phyloP scores from a whole-genome alignment of 2,113 vertebrate species.

The Marmota monax region DNA sequence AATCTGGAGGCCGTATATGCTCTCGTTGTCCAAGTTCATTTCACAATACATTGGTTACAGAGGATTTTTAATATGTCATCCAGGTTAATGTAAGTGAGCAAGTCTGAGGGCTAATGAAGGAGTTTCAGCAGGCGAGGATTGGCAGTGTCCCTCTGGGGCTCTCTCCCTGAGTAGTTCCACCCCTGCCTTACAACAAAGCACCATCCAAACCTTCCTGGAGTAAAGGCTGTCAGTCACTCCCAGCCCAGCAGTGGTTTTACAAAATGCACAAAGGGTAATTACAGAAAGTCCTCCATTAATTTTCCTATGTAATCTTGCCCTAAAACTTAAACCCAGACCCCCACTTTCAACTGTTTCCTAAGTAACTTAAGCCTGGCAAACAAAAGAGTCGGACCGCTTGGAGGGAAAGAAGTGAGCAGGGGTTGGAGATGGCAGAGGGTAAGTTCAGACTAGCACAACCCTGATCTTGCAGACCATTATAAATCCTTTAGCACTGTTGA shows the following conservation, averaged over 20 bases:
- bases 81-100: not conserved
- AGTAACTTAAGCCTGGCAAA: slow-evolving; percentile 6
- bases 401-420: slow-evolving; percentile 13
- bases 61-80: slow-evolving; percentile 53
- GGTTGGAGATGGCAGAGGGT: slow-evolving; percentile 5
- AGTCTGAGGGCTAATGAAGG: not conserved
- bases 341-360: slow-evolving; percentile 24
- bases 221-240: slow-evolving; percentile 59
- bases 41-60: slow-evolving; percentile 57
- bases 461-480: slow-evolving; percentile 60
- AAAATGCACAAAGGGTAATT: slow-evolving; percentile 71
- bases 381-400: slow-evolving; percentile 46
- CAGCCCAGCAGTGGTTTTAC: slow-evolving; percentile 29
- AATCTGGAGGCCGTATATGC: not conserved
- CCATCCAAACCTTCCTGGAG: not conserved
- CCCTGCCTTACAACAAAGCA: not conserved
- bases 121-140: not conserved
- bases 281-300: slow-evolving; percentile 27
- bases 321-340: slow-evolving; percentile 40
- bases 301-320: slow-evolving; percentile 51
- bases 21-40: slow-evolving; percentile 66
- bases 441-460: slow-evolving; percentile 26
- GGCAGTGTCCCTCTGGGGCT: not conserved
- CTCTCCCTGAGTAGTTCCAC: not conserved
- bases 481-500: slow-evolving; percentile 68